Evolutionary conservation across 37 sponge, comb jelly and placozoan genomes (phyloP).

Genomic region (Haliclona indistincta): DNA sequence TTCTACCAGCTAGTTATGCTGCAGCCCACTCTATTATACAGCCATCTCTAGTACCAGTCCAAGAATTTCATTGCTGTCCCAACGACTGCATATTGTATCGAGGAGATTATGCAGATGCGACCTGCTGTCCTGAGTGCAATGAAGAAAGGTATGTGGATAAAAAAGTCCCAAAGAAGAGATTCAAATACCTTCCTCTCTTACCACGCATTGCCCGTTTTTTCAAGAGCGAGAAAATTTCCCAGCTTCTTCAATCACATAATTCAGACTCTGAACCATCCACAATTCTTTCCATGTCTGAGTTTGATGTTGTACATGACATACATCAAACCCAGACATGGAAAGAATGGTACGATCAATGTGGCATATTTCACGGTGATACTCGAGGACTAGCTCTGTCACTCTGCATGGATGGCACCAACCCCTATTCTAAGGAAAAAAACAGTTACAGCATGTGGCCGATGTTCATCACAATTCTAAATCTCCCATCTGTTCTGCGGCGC

Average conservation of each 20-base stretch:
- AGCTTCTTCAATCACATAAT: constrained; percentile 19
- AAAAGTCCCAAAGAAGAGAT: constrained; percentile 2
- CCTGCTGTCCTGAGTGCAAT: constrained; percentile 13
- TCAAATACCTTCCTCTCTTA: constrained; percentile 13
- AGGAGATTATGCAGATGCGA: constrained; percentile 1
- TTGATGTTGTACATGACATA: constrained; percentile 9
- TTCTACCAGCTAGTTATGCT: constrained; percentile 17
- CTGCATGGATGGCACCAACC: constrained; percentile 43
- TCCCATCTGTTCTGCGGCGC: constrained; percentile 9
- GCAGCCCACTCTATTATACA: constrained; percentile 10
- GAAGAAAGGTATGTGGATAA: neutral
- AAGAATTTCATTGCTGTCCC: constrained; percentile 18
- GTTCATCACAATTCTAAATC: constrained; percentile 14
- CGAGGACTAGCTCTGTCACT: neutral
- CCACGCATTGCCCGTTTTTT: constrained; percentile 17
- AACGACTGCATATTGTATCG: constrained; percentile 34
- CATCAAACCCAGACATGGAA: constrained; percentile 22
- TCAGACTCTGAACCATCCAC: neutral
- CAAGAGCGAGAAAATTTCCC: neutral
- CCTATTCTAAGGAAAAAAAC: constrained; percentile 11
- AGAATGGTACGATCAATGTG: neutral
- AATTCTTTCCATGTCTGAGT: no score
- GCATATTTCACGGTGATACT: neutral
- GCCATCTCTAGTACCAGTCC: constrained; percentile 13
- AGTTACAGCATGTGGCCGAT: constrained; percentile 39